Percentiles rank a stretch among this genome's conserved stretches.
Conservation (phyloP, 2,113 vertebrate genomes). For the Sialia sialis region DNA sequence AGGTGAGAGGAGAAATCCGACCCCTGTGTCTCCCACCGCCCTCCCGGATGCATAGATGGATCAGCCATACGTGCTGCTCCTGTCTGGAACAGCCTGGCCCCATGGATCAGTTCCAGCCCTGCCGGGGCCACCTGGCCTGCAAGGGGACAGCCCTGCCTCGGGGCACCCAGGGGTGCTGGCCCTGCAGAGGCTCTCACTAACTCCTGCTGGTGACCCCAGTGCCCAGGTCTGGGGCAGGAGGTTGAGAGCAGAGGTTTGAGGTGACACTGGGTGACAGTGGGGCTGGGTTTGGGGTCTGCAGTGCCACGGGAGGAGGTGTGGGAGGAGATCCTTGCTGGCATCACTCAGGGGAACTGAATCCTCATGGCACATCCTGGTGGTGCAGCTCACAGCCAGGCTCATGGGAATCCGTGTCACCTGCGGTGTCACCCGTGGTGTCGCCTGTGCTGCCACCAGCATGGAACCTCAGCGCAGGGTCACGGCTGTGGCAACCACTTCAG, state of each 20-base stretch:
- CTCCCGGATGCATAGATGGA: constrained; percentile 18
- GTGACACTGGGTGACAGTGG: fast-evolving
- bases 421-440: too few species aligned
- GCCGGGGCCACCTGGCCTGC: too few species aligned
- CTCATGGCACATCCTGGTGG: fast-evolving
- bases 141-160: too few species aligned
- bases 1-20: constrained; percentile 58
- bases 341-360: not conserved
- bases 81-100: not conserved
- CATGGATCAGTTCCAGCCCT: not conserved
- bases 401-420: fast-evolving
- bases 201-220: not conserved
- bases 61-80: not conserved
- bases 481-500: fast-evolving
- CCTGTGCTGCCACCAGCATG: not conserved
- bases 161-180: not conserved
- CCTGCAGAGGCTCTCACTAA: fast-evolving
- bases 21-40: not conserved
- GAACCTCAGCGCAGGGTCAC: fast-evolving
- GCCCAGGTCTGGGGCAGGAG: too few species aligned
- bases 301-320: fast-evolving
- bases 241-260: too few species aligned
- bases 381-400: not conserved
- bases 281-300: not conserved
- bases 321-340: not conserved